These are phyloP conservation scores for Geococcyx californianus DNA, from an alignment of 2,113 vertebrate species.

Conservation along the genomic window DNA sequence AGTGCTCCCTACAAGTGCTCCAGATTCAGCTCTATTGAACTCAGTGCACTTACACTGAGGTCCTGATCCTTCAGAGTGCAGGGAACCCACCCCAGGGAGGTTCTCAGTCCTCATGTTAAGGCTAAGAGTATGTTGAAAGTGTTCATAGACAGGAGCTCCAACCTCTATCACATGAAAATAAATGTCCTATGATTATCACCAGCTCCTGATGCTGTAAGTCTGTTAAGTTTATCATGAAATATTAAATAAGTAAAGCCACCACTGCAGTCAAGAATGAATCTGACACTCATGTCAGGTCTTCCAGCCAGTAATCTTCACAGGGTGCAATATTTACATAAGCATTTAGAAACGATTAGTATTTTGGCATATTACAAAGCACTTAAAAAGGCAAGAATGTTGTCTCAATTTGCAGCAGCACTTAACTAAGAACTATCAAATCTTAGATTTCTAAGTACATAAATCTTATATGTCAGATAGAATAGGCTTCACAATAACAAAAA, in stretches of 20 bases:
- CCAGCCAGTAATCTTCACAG: not conserved
- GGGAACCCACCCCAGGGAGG: not conserved
- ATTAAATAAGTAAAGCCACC: constrained; percentile 38
- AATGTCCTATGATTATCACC: constrained; percentile 28
- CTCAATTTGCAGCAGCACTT: not conserved
- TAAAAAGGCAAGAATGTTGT: not conserved
- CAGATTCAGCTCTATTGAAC: not conserved
- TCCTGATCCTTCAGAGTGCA: constrained; percentile 29
- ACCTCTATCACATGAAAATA: constrained; percentile 52
- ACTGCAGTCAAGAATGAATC: constrained; percentile 5
- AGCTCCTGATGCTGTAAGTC: constrained; percentile 65
- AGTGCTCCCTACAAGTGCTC: constrained; percentile 18
- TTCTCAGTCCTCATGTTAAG: not conserved
- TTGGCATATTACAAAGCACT: not conserved
- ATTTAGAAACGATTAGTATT: constrained; percentile 16
- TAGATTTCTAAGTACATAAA: not conserved
- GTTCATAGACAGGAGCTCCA: not conserved
- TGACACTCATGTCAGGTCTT: not conserved
- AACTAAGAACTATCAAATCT: not conserved
- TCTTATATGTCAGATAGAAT: not conserved
- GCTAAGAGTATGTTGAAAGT: constrained; percentile 1
- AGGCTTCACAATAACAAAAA: not conserved
- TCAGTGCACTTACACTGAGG: not conserved
- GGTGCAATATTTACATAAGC: not conserved
- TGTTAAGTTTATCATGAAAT: constrained; percentile 66